These are phyloP conservation scores for Perithous albicinctus DNA, from an alignment of 2,888 invertebrate species.

Conservation along the genomic window DNA sequence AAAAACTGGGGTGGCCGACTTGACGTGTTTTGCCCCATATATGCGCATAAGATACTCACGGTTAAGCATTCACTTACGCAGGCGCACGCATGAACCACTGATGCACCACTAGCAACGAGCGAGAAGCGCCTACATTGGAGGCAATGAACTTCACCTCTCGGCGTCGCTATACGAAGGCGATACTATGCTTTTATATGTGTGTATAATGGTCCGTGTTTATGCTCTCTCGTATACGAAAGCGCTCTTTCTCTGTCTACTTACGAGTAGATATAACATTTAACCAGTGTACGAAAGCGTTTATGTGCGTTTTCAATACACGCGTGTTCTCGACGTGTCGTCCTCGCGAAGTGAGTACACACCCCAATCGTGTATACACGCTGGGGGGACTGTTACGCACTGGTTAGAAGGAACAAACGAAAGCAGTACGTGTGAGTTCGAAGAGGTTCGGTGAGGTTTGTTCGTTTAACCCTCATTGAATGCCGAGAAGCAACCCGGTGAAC, in stretches of 20 bases:
- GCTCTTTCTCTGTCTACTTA: slow-evolving; percentile 31
- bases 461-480: slow-evolving; percentile 63
- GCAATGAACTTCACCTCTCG: slow-evolving; percentile 85
- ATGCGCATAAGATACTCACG: too few relatives aligned
- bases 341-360: slow-evolving; percentile 60
- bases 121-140: slow-evolving; percentile 75
- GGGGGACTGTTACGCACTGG: neutral
- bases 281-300: slow-evolving; percentile 70
- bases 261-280: slow-evolving; percentile 61
- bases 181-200: slow-evolving; percentile 81
- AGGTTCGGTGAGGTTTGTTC: slow-evolving; percentile 59
- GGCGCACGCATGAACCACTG: slow-evolving; percentile 52
- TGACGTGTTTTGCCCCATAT: too few relatives aligned
- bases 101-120: slow-evolving; percentile 59
- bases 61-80: slow-evolving; percentile 62
- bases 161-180: slow-evolving; percentile 75
- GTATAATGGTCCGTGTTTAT: slow-evolving; percentile 83
- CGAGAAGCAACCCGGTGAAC: slow-evolving; percentile 57
- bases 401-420: neutral
- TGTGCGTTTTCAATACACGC: slow-evolving; percentile 67
- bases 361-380: slow-evolving; percentile 48
- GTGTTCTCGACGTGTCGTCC: slow-evolving; percentile 56
- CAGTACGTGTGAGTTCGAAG: slow-evolving; percentile 29
- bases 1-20: too few relatives aligned
- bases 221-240: slow-evolving; percentile 73